Conservation (phyloP, 2,888 invertebrate species). For the Xestoiulus laeticollis region DNA sequence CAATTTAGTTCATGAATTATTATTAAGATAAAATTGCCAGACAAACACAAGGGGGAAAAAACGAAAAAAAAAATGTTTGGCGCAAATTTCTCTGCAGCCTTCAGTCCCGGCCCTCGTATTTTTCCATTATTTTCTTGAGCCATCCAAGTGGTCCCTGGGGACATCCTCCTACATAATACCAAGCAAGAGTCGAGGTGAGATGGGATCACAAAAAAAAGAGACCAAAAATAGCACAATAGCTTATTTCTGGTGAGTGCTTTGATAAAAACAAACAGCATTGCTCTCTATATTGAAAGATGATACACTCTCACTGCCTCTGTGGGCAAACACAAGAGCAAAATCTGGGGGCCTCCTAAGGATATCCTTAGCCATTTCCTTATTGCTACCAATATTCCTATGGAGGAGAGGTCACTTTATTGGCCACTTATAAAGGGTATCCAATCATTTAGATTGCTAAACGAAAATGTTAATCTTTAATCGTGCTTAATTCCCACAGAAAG, state of each 20-base stretch:
- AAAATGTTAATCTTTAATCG: no score
- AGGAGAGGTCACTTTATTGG: not conserved
- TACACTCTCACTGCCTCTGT: not conserved
- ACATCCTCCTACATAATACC: not conserved
- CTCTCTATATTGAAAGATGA: not conserved
- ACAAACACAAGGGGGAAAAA: not conserved
- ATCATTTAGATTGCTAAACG: no score
- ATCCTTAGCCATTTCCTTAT: constrained; percentile 1
- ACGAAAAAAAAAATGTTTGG: not conserved
- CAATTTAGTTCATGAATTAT: constrained; percentile 10
- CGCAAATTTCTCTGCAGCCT: no score
- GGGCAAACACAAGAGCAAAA: not conserved
- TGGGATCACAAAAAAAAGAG: constrained; percentile 8
- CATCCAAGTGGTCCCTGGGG: not conserved
- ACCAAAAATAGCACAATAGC: not conserved
- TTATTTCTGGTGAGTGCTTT: constrained; percentile 1
- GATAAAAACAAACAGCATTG: not conserved
- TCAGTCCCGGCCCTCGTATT: no score
- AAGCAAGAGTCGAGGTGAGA: not conserved
- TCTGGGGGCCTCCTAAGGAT: constrained; percentile 17
- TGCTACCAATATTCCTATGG: not conserved
- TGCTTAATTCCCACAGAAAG: no score
- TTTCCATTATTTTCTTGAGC: constrained; percentile 18
- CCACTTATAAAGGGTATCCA: no score
- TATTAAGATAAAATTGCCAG: constrained; percentile 26